phyloP scores from a whole-genome alignment of 2,797 vertebrate species.

The Eupleurogrammus muticus region DNA sequence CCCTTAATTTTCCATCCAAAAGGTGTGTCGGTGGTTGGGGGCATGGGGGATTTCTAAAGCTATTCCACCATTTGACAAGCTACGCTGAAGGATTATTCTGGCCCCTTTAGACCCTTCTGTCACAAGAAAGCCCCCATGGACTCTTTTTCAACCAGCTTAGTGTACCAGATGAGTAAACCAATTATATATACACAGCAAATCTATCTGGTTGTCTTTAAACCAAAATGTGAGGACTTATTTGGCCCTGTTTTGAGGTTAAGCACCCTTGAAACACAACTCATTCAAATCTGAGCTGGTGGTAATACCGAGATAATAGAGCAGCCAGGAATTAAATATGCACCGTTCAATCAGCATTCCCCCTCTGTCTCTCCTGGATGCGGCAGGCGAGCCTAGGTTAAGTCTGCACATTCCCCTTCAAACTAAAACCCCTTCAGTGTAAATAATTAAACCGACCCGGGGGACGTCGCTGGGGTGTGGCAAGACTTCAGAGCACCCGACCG shows the following conservation, averaged over 20 bases:
- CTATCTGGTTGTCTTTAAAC: conserved; percentile 17
- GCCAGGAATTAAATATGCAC: conserved; percentile 39
- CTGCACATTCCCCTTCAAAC: conserved; percentile 69
- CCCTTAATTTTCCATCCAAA: no score
- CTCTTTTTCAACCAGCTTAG: conserved; percentile 2
- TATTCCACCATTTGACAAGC: no score
- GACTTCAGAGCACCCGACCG: conserved; percentile 60
- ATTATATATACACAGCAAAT: conserved; percentile 18
- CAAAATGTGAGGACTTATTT: conserved; percentile 6
- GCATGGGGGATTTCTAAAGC: no score
- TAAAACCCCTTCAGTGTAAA: conserved; percentile 63
- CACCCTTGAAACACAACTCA: conserved; percentile 23
- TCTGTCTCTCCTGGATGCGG: conserved; percentile 42
- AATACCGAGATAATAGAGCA: conserved; percentile 17
- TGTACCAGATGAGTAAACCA: not conserved
- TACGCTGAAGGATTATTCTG: no score
- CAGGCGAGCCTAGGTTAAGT: conserved; percentile 59
- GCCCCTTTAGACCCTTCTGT: not conserved
- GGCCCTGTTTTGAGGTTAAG: conserved; percentile 33
- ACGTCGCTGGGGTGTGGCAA: conserved; percentile 54
- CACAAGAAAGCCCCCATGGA: not conserved
- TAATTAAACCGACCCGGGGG: conserved; percentile 69
- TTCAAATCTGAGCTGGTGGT: conserved; percentile 9
- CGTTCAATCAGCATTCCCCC: conserved; percentile 56
- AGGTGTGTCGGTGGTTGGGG: no score